Evolutionary conservation across 2,797 vertebrate genomes (phyloP).

Genomic region (Amblyopsis hoosieri): DNA sequence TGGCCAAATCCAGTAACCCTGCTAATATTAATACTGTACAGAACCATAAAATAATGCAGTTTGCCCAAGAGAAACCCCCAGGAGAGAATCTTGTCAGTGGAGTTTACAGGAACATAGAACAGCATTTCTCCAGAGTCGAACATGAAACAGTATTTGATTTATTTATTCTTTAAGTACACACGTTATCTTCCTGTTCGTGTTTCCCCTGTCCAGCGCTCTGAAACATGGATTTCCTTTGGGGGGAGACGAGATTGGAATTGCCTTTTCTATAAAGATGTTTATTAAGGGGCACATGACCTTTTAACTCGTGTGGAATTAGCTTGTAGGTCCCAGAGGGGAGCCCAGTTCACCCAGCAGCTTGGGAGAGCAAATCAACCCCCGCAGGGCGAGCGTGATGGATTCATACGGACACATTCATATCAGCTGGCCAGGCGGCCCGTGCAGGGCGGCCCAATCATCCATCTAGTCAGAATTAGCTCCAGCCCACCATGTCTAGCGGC

Average conservation of each 20-base stretch:
- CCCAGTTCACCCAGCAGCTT: conserved; percentile 49
- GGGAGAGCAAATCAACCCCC: conserved; percentile 28
- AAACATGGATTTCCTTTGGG: conserved; percentile 48
- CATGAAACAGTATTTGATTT: no score
- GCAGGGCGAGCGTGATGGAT: conserved; percentile 3
- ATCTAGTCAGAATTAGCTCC: conserved; percentile 27
- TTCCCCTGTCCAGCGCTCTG: no score
- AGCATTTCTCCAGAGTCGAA: neutral
- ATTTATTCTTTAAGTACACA: neutral
- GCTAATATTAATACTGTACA: no score
- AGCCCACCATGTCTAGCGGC: neutral
- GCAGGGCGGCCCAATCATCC: conserved; percentile 1
- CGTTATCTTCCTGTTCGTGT: neutral
- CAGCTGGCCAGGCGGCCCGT: neutral
- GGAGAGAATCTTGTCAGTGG: no score
- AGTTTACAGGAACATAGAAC: neutral
- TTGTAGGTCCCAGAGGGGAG: conserved; percentile 49
- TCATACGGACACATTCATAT: no score
- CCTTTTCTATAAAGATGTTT: conserved; percentile 50
- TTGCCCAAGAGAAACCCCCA: no score
- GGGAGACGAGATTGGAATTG: conserved; percentile 10
- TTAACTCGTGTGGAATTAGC: conserved; percentile 44
- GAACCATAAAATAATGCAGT: no score
- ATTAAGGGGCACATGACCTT: conserved; percentile 54
- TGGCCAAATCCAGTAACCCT: no score